Percentiles rank a stretch among this genome's conserved stretches.
phyloP scores from a whole-genome alignment of 2,797 vertebrate genomes.

The Anableps anableps region DNA sequence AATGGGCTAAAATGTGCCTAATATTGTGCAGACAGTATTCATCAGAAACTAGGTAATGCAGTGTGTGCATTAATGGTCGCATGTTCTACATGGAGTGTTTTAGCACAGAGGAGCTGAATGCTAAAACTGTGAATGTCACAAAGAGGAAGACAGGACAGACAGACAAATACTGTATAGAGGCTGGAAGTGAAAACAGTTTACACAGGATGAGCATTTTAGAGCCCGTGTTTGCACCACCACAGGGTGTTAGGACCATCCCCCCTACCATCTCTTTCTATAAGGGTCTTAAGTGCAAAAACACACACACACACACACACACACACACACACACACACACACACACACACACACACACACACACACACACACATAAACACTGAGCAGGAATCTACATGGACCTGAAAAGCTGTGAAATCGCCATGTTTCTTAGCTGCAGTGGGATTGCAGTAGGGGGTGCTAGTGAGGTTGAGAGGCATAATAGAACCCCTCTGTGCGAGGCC shows the following conservation, averaged over 20 bases:
- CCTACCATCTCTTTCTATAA: constrained; percentile 13
- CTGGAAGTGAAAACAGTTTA: constrained; percentile 55
- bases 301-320: constrained; percentile 9
- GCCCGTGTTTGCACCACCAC: constrained; percentile 34
- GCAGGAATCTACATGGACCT: constrained; percentile 18
- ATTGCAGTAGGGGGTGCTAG: constrained; percentile 70
- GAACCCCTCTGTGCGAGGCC: constrained; percentile 40
- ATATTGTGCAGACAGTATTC: constrained; percentile 55
- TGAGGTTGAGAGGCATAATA: constrained; percentile 59
- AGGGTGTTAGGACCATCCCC: constrained; percentile 30
- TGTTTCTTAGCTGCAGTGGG: constrained; percentile 40
- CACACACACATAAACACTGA: constrained; percentile 6
- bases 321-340: constrained; percentile 9
- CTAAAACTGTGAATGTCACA: constrained; percentile 7
- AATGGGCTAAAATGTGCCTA: constrained; percentile 60
- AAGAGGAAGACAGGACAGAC: constrained; percentile 2
- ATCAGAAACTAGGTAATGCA: constrained; percentile 25
- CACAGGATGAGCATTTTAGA: constrained; percentile 48
- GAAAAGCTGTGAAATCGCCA: constrained; percentile 44
- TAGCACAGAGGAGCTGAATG: constrained; percentile 18
- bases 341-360: constrained; percentile 10
- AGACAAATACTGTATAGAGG: constrained; percentile 15
- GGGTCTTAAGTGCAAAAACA: constrained; percentile 12
- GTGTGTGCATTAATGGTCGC: background rate
- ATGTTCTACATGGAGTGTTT: background rate